Evolutionary conservation across 2,888 invertebrate species (phyloP).

Genomic region (Diloba caeruleocephala): DNA sequence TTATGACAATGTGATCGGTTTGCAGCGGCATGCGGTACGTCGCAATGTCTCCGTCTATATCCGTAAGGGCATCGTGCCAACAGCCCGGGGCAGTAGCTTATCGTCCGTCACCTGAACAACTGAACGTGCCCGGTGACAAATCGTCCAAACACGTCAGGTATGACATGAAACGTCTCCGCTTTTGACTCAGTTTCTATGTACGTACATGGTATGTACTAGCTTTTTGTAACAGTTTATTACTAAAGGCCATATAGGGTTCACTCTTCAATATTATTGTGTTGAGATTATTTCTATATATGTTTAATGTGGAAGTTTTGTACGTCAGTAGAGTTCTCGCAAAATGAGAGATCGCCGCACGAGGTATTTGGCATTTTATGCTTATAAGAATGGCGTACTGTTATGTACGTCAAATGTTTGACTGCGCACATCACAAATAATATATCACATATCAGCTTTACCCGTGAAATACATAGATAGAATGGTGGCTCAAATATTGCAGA

Average conservation of each 20-base stretch:
- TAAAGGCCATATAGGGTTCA: no score
- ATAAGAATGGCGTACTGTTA: neutral
- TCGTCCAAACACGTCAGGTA: constrained; percentile 57
- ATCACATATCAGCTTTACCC: neutral
- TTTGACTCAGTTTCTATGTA: constrained; percentile 22
- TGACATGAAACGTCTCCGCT: constrained; percentile 37
- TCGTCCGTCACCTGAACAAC: constrained; percentile 78
- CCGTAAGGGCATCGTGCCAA: constrained; percentile 84
- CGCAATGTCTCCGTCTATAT: constrained; percentile 78
- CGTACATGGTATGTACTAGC: neutral
- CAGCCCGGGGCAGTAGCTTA: constrained; percentile 69
- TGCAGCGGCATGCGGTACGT: constrained; percentile 63
- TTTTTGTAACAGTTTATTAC: no score
- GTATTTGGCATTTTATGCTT: no score
- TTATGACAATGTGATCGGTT: constrained; percentile 43
- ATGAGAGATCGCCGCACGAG: no score
- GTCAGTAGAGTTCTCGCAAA: no score
- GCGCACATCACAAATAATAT: no score
- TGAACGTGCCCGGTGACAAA: constrained; percentile 60
- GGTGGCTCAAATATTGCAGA: constrained; percentile 6
- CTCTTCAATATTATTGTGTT: no score
- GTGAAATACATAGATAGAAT: neutral
- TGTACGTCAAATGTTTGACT: no score
- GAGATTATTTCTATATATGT: no score
- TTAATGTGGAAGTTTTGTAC: no score